A percentile compares a stretch with the other conserved stretches of the same genome.
phyloP scores from a whole-genome alignment of 2,888 invertebrate species.

The Physocephala rufipes region DNA sequence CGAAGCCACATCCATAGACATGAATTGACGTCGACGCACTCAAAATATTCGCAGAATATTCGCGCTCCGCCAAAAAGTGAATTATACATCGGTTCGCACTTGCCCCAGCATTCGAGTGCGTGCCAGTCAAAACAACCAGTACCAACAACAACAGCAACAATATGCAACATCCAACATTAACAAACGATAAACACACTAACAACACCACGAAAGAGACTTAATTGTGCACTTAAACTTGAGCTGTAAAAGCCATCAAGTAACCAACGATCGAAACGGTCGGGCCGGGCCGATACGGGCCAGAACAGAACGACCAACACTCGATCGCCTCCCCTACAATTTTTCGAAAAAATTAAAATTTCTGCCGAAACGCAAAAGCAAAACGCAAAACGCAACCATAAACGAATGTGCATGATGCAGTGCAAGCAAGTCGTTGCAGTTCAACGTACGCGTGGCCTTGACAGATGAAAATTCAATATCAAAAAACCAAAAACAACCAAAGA shows the following conservation, averaged over 20 bases:
- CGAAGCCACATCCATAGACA: neutral
- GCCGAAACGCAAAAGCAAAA: constrained; percentile 28
- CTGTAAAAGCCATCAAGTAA: neutral
- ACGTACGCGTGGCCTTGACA: constrained; percentile 51
- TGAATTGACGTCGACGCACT: neutral
- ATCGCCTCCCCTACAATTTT: constrained; percentile 29
- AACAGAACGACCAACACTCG: neutral
- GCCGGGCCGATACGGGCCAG: neutral
- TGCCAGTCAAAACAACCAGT: constrained; percentile 14
- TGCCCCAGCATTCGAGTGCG: constrained; percentile 25
- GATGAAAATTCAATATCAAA: constrained; percentile 52
- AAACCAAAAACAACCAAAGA: constrained; percentile 32
- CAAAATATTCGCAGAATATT: constrained; percentile 4
- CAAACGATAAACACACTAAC: no score
- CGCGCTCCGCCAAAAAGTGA: neutral
- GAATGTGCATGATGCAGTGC: constrained; percentile 3
- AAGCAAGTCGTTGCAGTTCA: constrained; percentile 40
- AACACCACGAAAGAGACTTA: constrained; percentile 5
- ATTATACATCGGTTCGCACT: constrained; percentile 17
- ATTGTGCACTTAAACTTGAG: constrained; percentile 18
- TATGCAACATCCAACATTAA: neutral
- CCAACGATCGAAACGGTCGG: neutral
- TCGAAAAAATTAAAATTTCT: constrained; percentile 27
- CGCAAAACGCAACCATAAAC: constrained; percentile 7
- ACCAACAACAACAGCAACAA: constrained; percentile 5